Conservation (phyloP, 2,113 vertebrate genomes). For the Phrynosoma blainvillii region DNA sequence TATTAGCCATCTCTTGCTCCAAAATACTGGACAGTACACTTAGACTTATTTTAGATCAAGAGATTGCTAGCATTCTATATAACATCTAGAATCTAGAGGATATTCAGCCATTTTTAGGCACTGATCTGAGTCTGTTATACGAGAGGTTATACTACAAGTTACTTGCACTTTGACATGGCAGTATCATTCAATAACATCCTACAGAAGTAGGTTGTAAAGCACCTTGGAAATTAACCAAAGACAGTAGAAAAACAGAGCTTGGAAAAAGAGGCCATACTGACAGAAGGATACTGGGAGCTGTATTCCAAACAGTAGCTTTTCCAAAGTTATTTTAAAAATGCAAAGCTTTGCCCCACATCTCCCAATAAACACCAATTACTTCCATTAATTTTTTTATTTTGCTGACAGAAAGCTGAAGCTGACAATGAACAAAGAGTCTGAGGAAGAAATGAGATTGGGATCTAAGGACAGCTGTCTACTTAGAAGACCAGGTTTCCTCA, state of each 20-base stretch:
- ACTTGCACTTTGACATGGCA: neutral
- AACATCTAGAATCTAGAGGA: neutral
- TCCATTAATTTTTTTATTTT: neutral
- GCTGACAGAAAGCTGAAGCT: neutral
- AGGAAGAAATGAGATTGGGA: neutral
- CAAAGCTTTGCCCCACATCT: neutral
- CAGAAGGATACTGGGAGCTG: no score
- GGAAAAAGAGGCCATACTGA: no score
- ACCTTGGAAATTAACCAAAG: neutral
- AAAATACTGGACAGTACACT: no score
- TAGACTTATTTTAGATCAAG: no score
- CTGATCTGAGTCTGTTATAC: no score
- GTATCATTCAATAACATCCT: neutral
- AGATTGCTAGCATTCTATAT: neutral
- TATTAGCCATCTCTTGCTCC: no score
- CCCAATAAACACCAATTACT: neutral
- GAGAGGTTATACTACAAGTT: no score
- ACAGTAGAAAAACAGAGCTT: neutral
- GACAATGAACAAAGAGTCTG: neutral
- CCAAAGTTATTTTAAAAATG: neutral
- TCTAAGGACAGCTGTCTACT: neutral
- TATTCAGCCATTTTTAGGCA: neutral
- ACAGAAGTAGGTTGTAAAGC: neutral
- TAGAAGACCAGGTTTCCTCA: neutral
- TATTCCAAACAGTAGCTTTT: no score